Evolutionary conservation across 2,113 vertebrate species (phyloP).

Genomic region (Anser cygnoides): DNA sequence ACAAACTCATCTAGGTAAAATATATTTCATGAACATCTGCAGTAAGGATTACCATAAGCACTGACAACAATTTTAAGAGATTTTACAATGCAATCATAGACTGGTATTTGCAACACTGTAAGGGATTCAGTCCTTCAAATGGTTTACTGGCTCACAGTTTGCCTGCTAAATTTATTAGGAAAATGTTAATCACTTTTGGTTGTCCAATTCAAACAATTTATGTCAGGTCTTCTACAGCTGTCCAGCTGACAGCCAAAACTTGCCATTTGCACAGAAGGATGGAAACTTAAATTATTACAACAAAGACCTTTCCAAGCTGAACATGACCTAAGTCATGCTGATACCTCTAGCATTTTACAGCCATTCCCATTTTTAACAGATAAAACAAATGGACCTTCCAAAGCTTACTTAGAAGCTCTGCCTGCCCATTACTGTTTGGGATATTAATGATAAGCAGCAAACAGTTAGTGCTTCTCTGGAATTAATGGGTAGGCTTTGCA

Average conservation of each 20-base stretch:
- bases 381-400: not conserved
- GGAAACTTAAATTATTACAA: not conserved
- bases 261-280: not conserved
- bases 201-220: not conserved
- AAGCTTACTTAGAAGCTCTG: not conserved
- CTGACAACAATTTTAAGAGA: not conserved
- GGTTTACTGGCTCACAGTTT: not conserved
- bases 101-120: not conserved
- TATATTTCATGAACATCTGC: not conserved
- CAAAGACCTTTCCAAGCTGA: not conserved
- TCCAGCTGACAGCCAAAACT: not conserved
- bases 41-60: not conserved
- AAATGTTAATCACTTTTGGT: not conserved
- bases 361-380: not conserved
- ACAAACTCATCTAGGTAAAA: not conserved
- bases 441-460: not conserved
- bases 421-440: not conserved
- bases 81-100: not conserved
- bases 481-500: fast-evolving
- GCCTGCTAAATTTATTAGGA: not conserved
- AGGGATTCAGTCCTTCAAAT: not conserved
- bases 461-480: not conserved
- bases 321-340: not conserved
- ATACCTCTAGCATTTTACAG: not conserved
- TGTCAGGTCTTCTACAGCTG: not conserved